These are phyloP conservation scores for Brachionus angularis DNA, from an alignment of 1,140 invertebrate genomes.

Conservation along the genomic window DNA sequence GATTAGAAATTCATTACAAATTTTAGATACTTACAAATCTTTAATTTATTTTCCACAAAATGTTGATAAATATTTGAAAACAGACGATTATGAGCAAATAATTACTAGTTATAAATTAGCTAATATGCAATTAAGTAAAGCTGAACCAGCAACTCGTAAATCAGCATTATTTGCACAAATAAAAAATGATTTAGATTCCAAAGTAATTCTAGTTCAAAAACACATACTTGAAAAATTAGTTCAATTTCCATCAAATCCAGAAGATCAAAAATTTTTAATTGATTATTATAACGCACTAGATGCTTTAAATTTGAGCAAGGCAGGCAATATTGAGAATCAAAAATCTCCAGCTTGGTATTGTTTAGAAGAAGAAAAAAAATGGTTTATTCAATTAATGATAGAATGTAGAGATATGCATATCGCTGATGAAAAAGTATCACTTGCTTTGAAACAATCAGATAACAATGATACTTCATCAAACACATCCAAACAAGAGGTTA, in stretches of 20 bases:
- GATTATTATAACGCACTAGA: background rate
- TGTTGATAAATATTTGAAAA: background rate
- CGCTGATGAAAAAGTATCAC: constrained; percentile 31
- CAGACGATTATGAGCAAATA: constrained; percentile 39
- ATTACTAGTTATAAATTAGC: constrained; percentile 28
- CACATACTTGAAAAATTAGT: background rate
- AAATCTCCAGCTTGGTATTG: constrained; percentile 9
- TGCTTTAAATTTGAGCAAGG: background rate
- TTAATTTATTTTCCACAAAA: constrained; percentile 39
- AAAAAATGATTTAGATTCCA: background rate
- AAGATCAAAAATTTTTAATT: constrained; percentile 41
- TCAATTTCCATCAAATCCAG: constrained; percentile 34
- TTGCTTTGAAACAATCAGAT: constrained; percentile 34
- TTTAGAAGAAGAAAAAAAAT: constrained; percentile 19
- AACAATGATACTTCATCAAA: background rate
- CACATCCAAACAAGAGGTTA: background rate
- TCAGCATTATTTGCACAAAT: constrained; percentile 16
- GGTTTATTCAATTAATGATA: constrained; percentile 38
- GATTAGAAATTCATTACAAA: constrained; percentile 29
- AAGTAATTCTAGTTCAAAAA: background rate
- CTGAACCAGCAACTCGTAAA: constrained; percentile 5
- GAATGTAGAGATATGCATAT: constrained; percentile 33
- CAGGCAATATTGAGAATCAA: background rate
- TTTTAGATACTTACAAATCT: constrained; percentile 31
- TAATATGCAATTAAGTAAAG: constrained; percentile 19